phyloP scores from a whole-genome alignment of 2,113 vertebrate genomes.

The Apaloderma vittatum region DNA sequence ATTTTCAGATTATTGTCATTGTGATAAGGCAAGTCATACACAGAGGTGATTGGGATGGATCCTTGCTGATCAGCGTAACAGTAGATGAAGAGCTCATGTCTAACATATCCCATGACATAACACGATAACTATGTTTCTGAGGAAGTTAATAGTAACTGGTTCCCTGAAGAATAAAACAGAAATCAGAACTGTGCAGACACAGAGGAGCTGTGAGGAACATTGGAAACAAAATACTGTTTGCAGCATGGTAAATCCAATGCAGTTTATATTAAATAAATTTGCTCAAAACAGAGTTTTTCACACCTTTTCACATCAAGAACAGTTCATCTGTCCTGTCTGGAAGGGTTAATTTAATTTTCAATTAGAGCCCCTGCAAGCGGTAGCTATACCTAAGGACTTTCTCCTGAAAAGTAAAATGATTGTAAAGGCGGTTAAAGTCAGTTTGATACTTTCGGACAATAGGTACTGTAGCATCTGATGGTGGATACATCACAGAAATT shows the following conservation, averaged over 20 bases:
- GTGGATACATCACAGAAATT: constrained; percentile 9
- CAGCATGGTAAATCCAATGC: not conserved
- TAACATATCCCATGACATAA: not conserved
- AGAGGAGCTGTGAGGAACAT: not conserved
- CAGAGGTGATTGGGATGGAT: not conserved
- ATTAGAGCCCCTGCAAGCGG: not conserved
- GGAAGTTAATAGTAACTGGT: not conserved
- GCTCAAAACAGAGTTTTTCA: not conserved
- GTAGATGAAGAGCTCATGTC: not conserved
- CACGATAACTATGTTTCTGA: not conserved
- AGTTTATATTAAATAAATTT: not conserved
- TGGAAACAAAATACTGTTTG: not conserved
- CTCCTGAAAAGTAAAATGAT: not conserved
- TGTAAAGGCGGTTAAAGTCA: not conserved
- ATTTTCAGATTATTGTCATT: not conserved
- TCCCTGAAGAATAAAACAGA: not conserved
- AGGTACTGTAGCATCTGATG: not conserved
- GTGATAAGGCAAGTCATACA: not conserved
- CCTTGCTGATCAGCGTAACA: not conserved
- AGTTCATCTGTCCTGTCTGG: fast-evolving
- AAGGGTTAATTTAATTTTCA: not conserved
- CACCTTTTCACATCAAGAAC: not conserved
- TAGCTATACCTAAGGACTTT: not conserved
- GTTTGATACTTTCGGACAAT: not conserved
- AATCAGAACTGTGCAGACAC: not conserved